Percentiles rank a stretch among this genome's conserved stretches.
Conservation (phyloP, 2,888 invertebrate genomes). For the Acleris cristana region DNA sequence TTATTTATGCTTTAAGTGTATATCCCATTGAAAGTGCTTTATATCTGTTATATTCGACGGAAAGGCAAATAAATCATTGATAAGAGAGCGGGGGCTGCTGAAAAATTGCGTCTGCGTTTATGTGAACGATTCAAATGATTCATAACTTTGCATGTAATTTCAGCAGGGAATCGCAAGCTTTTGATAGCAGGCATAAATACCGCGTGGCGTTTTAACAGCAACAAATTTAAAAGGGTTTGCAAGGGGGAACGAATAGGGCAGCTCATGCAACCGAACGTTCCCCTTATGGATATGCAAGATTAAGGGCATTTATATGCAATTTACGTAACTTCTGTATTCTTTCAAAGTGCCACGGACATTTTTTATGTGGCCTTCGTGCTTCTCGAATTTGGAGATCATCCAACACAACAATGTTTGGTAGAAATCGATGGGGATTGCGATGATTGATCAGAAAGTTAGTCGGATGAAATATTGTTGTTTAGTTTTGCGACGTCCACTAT, state of each 20-base stretch:
- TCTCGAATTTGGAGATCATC: background rate
- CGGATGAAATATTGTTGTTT: too few relatives aligned
- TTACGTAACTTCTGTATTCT: constrained; percentile 39
- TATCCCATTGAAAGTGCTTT: background rate
- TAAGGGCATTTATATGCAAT: constrained; percentile 45
- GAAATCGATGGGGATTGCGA: background rate
- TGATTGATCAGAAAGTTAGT: background rate
- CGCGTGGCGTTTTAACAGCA: constrained; percentile 42
- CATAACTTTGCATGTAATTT: constrained; percentile 21
- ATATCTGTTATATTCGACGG: background rate
- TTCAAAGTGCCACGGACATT: constrained; percentile 22
- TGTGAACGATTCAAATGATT: constrained; percentile 28
- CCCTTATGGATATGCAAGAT: constrained; percentile 41
- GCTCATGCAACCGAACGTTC: constrained; percentile 44
- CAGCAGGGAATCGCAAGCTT: constrained; percentile 7
- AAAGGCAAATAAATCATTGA: constrained; percentile 21
- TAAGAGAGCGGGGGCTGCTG: constrained; percentile 24
- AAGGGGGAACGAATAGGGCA: constrained; percentile 45
- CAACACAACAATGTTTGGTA: background rate
- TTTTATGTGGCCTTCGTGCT: background rate
- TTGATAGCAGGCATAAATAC: constrained; percentile 23
- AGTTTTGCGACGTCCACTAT: too few relatives aligned
- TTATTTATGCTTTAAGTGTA: background rate
- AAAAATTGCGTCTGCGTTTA: constrained; percentile 27
- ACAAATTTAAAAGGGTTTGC: constrained; percentile 47